phyloP scores from a whole-genome alignment of 2,113 vertebrate species.

The Callopanchax toddi region DNA sequence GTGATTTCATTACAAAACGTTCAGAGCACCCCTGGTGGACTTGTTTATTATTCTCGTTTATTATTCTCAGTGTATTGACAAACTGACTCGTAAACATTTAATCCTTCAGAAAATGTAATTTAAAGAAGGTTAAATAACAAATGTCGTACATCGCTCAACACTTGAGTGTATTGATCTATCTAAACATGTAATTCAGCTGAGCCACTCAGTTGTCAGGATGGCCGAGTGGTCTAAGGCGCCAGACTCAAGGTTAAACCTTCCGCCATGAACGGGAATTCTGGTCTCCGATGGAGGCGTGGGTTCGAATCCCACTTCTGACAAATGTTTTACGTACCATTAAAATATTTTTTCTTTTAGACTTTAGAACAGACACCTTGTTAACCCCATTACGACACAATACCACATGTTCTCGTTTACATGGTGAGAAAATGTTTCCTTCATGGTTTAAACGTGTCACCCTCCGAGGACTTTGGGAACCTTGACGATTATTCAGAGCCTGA shows the following conservation, averaged over 20 bases:
- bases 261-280: conserved; percentile 81
- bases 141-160: too few relatives aligned
- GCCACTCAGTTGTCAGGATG: conserved; percentile 72
- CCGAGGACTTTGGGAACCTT: too few relatives aligned
- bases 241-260: conserved; percentile 76
- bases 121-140: background rate
- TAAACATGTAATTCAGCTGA: too few relatives aligned
- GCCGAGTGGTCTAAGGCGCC: conserved; percentile 83
- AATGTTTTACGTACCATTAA: background rate
- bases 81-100: background rate
- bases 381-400: too few relatives aligned
- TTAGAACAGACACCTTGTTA: too few relatives aligned
- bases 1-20: background rate
- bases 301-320: conserved; percentile 76
- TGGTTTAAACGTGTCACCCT: too few relatives aligned
- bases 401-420: too few relatives aligned
- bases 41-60: rapidly evolving
- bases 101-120: background rate
- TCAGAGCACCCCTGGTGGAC: conserved; percentile 11
- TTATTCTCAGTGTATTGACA: background rate
- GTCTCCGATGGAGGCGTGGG: conserved; percentile 83
- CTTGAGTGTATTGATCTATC: too few relatives aligned
- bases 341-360: background rate
- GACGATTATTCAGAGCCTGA: too few relatives aligned
- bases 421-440: too few relatives aligned